These are phyloP conservation scores for Sebastes jordani DNA, from an alignment of 2,797 vertebrate genomes.

Conservation along the genomic window DNA sequence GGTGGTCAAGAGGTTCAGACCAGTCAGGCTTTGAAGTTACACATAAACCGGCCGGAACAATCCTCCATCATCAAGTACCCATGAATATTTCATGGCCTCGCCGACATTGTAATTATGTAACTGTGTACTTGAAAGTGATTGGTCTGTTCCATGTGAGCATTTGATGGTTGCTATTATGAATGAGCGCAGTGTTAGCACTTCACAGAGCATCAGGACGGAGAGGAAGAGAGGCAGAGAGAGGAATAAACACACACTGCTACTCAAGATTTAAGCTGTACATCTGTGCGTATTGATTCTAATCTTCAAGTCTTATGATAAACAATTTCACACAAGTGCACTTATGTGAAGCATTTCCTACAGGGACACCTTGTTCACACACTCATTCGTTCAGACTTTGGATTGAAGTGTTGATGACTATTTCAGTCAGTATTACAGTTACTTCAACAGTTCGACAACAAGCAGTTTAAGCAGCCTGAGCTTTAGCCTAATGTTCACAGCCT, in stretches of 20 bases:
- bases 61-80: slow-evolving; percentile 30
- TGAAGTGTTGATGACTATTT: slow-evolving; percentile 13
- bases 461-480: slow-evolving; percentile 51
- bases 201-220: slow-evolving; percentile 12
- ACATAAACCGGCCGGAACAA: slow-evolving; percentile 36
- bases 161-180: slow-evolving; percentile 61
- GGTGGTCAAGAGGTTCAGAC: slow-evolving; percentile 42
- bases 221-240: neutral
- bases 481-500: slow-evolving; percentile 37
- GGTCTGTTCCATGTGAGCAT: slow-evolving; percentile 54
- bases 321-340: neutral
- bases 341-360: neutral
- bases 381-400: neutral
- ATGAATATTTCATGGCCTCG: slow-evolving; percentile 62
- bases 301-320: neutral
- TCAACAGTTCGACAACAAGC: slow-evolving; percentile 27
- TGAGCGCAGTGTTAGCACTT: slow-evolving; percentile 53
- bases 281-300: neutral
- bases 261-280: neutral
- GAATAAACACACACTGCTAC: neutral
- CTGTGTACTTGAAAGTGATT: slow-evolving; percentile 39
- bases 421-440: slow-evolving; percentile 18
- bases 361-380: neutral
- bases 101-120: slow-evolving; percentile 50
- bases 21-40: slow-evolving; percentile 35